Base-by-base conservation (phyloP, 2,888 invertebrate genomes). In the Scaptomyza cyrtandrae region DNA sequence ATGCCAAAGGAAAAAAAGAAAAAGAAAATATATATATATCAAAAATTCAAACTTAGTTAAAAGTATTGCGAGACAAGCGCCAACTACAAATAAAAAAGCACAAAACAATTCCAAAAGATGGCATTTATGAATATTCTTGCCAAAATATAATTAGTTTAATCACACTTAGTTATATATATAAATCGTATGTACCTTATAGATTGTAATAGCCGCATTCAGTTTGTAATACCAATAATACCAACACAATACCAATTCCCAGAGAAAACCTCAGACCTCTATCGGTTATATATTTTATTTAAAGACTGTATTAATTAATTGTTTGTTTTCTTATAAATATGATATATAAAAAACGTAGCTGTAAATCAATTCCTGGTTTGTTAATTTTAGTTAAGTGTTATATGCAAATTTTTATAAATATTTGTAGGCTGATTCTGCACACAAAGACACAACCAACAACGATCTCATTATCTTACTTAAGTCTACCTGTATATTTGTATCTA, bases 161-260 rank as follows among this genome's bases (percentile, higher is more conserved):
- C 46, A 16, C 16, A 49, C 2, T 54, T 54, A 62, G 62, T 61
- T 71, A 37, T 75, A 53, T 70, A n/a, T n/a, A n/a, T n/a, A n/a
- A 65, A 66, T 80, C 70, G 44, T 83, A 66, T 74, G 88, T 88
- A 88, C 88, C 88, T 88, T 83, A 88, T 88, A 88, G 87, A 68
- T 66, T 74, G 53, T 86, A 81, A 75, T 65, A 76, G 80, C 62
- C 64, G 68, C 68, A 73, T 78, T 80, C 59, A 68, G 56, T 71
- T 78, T 60, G 57, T 62, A 58, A 44, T 58, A 24, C 33, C n/a
- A n/a, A 70, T n/a, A 52, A 43, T 54, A 50, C 71, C 72, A 66
- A 65, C 33, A 70, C 16, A 52, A 43, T 54, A 50, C 71, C 72
- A 66, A 65, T 65, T 71, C 78, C 78, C 78, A 68, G 61, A 61